Conservation (phyloP, 2,888 invertebrate genomes). For the Polyommatus icarus region DNA sequence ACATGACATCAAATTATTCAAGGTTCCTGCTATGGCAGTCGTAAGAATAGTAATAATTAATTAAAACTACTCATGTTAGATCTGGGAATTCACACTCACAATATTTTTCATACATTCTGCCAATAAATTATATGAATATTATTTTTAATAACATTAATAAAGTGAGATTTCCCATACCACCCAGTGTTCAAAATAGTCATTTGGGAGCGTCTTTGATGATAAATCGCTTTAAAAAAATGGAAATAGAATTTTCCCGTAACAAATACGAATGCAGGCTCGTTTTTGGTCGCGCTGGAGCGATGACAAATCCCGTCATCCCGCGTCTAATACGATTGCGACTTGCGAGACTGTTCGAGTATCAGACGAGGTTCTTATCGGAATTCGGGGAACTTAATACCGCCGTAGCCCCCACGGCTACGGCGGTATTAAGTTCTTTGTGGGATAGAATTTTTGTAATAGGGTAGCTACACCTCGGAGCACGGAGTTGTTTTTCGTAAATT, state of each 20-base stretch:
- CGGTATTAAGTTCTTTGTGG: too few relatives aligned
- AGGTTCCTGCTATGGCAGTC: not conserved
- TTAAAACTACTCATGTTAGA: too few relatives aligned
- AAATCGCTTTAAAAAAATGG: not conserved
- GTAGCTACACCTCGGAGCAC: not conserved
- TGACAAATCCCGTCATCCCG: slow-evolving; percentile 32
- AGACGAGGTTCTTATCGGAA: slow-evolving; percentile 2
- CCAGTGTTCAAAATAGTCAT: not conserved
- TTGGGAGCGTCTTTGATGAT: not conserved
- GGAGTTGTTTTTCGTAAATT: not conserved
- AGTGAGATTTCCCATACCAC: not conserved
- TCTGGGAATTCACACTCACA: too few relatives aligned
- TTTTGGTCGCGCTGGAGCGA: slow-evolving; percentile 10
- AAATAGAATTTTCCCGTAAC: not conserved
- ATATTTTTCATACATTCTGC: too few relatives aligned
- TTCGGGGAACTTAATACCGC: slow-evolving; percentile 25
- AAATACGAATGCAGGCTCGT: not conserved
- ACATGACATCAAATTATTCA: not conserved
- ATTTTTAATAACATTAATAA: not conserved
- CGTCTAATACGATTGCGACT: slow-evolving; percentile 33
- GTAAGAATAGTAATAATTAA: too few relatives aligned
- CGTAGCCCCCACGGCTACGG: too few relatives aligned
- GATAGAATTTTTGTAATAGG: slow-evolving; percentile 12
- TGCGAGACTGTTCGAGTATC: slow-evolving; percentile 26
- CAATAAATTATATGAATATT: too few relatives aligned